Evolutionary conservation across 2,113 vertebrate species (phyloP), one percentile per base, ranked within the genome.

Genomic region (Engraulis encrasicolus): DNA sequence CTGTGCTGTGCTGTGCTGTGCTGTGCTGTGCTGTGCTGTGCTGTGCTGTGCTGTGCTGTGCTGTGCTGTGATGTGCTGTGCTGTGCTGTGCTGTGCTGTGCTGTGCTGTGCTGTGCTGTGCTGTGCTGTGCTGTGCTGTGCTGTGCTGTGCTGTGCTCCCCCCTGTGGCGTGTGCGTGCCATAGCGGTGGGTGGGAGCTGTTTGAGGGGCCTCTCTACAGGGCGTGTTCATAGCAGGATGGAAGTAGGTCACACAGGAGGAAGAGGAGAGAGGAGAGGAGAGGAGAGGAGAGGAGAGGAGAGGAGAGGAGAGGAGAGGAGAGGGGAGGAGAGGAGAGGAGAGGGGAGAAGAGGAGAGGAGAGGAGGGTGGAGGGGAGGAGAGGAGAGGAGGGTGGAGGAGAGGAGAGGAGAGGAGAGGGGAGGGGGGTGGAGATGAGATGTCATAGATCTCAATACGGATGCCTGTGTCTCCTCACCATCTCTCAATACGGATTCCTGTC

Each of bases 101-200:
- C 27, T 82, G 54, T 71, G 23, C 27, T 50, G 58, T 50, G 36
- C 84, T 61, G 58, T 61, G n/a, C 23, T n/a, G n/a, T n/a, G n/a
- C 6, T 27, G 58, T 61, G 66, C n/a, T 74, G 31, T 14, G 31
- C 34, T 17, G n/a, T n/a, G n/a, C n/a, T 20, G 83, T 54, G 74
- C 80, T 83, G 77, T 80, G 84, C 78, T 78, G 50, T 80, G 82
- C 82, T n/a, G n/a, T n/a, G n/a, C 84, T 87, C 87, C 90, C 88
- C 61, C 90, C 86, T 79, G 85, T 88, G 87, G 82, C 74, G 38
- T 81, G 78, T 82, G 50, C 23, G 50, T 19, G 54, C 86, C 80
- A 50, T 37, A 81, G 52, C 38, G 34, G n/a, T n/a, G n/a, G 78
- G 11, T 36, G 11, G 66, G 1, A 34, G 61, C 61, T 71, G 61